These are phyloP conservation scores for Araneus ventricosus DNA, from an alignment of 1,140 invertebrate species.

Conservation along the genomic window DNA sequence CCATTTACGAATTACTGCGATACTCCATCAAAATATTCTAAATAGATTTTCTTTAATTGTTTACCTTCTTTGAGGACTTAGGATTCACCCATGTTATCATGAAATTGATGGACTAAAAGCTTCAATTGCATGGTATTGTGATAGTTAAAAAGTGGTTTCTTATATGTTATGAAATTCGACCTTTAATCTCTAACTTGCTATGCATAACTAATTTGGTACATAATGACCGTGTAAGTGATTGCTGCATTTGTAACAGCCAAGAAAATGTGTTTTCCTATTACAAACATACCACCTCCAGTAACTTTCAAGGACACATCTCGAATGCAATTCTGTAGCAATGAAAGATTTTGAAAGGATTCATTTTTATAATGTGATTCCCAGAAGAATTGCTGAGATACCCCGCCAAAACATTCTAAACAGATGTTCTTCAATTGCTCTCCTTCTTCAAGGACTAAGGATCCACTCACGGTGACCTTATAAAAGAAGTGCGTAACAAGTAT, in stretches of 20 bases:
- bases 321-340: not conserved
- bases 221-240: not conserved
- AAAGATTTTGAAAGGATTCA: not conserved
- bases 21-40: too few species aligned
- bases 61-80: too few species aligned
- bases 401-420: not conserved
- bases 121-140: too few species aligned
- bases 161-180: too few species aligned
- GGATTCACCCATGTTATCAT: too few species aligned
- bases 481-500: not conserved
- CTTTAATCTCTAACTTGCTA: too few species aligned
- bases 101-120: too few species aligned
- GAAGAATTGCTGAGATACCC: too few species aligned
- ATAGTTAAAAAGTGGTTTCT: too few species aligned
- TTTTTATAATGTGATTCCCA: not conserved
- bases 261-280: not conserved
- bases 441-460: not conserved
- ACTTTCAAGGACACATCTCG: not conserved
- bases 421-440: not conserved
- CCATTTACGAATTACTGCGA: too few species aligned
- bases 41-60: too few species aligned
- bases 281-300: not conserved
- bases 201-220: not conserved
- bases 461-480: not conserved
- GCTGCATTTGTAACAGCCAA: not conserved